Base-by-base conservation (phyloP, 2,113 vertebrate species). In the Rhadina sibilatrix region DNA sequence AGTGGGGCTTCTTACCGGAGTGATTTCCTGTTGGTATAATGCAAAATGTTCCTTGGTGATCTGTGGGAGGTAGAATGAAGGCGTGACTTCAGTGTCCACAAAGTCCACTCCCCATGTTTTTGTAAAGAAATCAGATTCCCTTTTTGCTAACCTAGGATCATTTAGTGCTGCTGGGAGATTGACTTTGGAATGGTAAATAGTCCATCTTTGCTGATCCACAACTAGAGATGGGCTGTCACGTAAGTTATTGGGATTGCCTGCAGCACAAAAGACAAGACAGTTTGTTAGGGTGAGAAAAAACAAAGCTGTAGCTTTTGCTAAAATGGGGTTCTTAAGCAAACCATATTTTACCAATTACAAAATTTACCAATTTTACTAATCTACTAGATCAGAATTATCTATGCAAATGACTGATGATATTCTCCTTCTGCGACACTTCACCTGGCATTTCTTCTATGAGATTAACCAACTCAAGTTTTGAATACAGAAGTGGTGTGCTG, bases 71-170 rank as follows among this genome's bases (percentile, higher is more conserved):
- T 98, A 99, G 98, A 98, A 98, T 76, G 99, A 99, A 91, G 99
- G 99, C 97, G 98, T 98, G 96, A 99, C 99, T 96, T 99, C 99
- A 16, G 97, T 98, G 97, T 99, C 99, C 12, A 99, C 98, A 97
- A 99, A 99, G 98, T 99, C 99, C 97, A 98, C 97, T 92, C 99
- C 99, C 99, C 99, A 99, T 59, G 99, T 99, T 97, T 99, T 99
- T 96, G 99, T 99, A 98, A 99, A 99, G 95, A 99, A 99, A 98
- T 99, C 99, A 3, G 99, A 99, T 98, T 99, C 99, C 96, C 99
- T 98, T 97, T 99, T 99, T 97, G 99, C 98, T 77, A 99, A 99
- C 74, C 99, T 98, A 81, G 99, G 99, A 97, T 99, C 99, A 93
- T 99, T 99, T 93, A 99, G 97, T 61, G 98, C 99, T 72, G 99